A percentile compares a stretch with the other conserved stretches of the same genome.
Conservation (phyloP, 2,888 invertebrate species). For the Tetragonisca angustula region DNA sequence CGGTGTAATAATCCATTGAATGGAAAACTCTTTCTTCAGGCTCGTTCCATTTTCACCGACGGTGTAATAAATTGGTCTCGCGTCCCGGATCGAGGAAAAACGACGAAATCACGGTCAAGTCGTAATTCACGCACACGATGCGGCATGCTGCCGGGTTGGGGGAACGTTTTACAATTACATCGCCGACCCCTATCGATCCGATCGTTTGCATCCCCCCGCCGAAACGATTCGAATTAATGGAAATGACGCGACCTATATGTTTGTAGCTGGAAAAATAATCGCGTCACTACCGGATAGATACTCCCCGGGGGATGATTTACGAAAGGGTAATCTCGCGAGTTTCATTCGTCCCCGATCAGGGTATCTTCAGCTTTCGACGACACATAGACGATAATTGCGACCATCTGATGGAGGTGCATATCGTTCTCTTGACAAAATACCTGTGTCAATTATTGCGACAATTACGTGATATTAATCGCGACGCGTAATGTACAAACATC, state of each 20-base stretch:
- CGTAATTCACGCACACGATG: conserved; percentile 66
- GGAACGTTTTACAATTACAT: conserved; percentile 62
- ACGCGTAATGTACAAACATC: too few relatives aligned
- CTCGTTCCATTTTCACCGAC: conserved; percentile 40
- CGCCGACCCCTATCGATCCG: conserved; percentile 46
- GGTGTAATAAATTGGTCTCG: conserved; percentile 61
- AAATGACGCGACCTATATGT: conserved; percentile 64
- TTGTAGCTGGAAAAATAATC: conserved; percentile 47
- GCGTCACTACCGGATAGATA: conserved; percentile 57
- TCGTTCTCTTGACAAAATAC: too few relatives aligned
- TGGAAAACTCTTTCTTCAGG: conserved; percentile 45
- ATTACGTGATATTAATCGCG: too few relatives aligned
- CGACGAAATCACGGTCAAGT: conserved; percentile 59
- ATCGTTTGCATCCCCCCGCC: conserved; percentile 2
- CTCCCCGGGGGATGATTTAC: conserved; percentile 27
- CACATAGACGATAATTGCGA: neutral
- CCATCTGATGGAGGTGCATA: too few relatives aligned
- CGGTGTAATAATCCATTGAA: conserved; percentile 15
- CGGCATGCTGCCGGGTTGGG: conserved; percentile 24
- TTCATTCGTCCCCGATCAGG: neutral
- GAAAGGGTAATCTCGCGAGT: neutral
- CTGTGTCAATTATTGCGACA: too few relatives aligned
- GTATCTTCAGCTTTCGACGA: neutral
- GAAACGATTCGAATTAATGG: conserved; percentile 67
- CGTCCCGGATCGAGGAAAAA: conserved; percentile 56